These are phyloP conservation scores for Otus scops DNA, from an alignment of 2,797 vertebrate genomes.

Conservation along the genomic window DNA sequence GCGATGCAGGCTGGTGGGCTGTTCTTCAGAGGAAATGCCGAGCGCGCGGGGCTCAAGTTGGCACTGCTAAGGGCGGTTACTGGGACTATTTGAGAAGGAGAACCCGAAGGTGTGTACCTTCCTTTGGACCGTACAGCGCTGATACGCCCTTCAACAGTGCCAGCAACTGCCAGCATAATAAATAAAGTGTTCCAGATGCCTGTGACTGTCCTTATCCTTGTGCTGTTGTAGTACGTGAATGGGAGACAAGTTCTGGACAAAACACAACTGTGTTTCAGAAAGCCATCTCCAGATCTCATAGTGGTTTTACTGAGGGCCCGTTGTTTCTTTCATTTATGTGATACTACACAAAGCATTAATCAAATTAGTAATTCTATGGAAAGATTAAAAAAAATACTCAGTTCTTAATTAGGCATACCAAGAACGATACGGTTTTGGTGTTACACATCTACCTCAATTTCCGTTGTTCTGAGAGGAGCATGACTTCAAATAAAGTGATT, in stretches of 20 bases:
- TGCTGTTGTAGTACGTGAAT: neutral
- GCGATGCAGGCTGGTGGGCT: too few species aligned
- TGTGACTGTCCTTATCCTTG: neutral
- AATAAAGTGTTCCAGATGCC: neutral
- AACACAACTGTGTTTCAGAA: neutral
- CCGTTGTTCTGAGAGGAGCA: neutral
- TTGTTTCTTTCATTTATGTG: neutral
- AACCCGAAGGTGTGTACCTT: neutral
- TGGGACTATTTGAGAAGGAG: neutral
- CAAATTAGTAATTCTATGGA: neutral
- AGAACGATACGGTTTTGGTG: neutral
- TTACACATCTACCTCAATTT: neutral
- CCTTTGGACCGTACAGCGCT: neutral
- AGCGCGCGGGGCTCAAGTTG: accelerated
- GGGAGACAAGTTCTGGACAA: neutral
- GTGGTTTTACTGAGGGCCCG: neutral
- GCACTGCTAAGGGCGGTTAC: neutral
- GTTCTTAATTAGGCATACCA: neutral
- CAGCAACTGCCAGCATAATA: neutral
- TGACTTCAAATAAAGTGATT: neutral
- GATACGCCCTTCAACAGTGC: neutral
- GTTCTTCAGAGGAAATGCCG: neutral
- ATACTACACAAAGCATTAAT: neutral
- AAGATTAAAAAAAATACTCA: neutral
- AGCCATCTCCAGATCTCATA: neutral